phyloP scores from a whole-genome alignment of 2,888 invertebrate genomes.

The Protula sp. region DNA sequence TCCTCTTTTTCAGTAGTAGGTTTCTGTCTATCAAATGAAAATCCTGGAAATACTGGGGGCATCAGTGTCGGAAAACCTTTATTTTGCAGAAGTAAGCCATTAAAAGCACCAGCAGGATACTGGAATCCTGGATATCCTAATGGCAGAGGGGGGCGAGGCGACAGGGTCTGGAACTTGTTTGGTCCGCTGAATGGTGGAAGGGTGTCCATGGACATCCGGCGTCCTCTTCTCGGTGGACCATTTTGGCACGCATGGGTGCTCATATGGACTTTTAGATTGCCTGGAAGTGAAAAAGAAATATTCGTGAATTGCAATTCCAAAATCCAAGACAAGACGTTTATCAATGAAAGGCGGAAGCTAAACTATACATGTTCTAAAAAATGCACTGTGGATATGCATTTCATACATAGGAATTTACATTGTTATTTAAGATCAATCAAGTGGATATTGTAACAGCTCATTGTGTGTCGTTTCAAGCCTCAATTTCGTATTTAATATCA shows the following conservation, averaged over 20 bases:
- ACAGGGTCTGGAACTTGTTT: background rate
- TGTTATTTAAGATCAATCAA: too few species aligned
- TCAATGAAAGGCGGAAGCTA: too few species aligned
- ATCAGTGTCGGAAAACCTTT: background rate
- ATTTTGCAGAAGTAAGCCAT: background rate
- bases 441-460: too few species aligned
- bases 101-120: too few species aligned
- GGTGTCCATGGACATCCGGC: slow-evolving; percentile 80
- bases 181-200: background rate
- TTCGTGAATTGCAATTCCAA: background rate
- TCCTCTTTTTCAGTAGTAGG: background rate
- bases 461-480: too few species aligned
- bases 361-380: too few species aligned
- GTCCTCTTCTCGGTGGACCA: slow-evolving; percentile 85
- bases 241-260: slow-evolving; percentile 97
- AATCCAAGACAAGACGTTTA: too few species aligned
- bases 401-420: too few species aligned
- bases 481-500: too few species aligned
- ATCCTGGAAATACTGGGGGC: background rate
- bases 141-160: background rate
- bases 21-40: background rate
- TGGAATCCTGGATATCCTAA: background rate
- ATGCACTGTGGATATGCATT: too few species aligned
- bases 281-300: background rate
- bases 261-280: slow-evolving; percentile 76